Evolutionary conservation across 2,888 invertebrate species (phyloP).

Genomic region (Apodemia mormo): DNA sequence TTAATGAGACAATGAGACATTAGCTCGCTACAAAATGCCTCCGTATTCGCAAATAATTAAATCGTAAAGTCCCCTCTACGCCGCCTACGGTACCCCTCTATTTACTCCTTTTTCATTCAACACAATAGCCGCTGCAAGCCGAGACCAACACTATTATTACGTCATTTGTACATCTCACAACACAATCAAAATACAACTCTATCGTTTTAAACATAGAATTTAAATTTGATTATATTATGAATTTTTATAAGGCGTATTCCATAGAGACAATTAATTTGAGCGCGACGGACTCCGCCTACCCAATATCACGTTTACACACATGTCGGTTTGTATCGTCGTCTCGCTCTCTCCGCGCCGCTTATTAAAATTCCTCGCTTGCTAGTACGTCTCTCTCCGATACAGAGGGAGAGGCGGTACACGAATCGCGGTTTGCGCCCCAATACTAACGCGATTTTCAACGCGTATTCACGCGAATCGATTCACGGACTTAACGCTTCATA

Average conservation of each 20-base stretch:
- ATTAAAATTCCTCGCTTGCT: slow-evolving; percentile 79
- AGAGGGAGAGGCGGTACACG: slow-evolving; percentile 59
- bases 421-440: slow-evolving; percentile 67
- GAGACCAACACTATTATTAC: slow-evolving; percentile 57
- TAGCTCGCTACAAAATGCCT: slow-evolving; percentile 82
- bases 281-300: slow-evolving; percentile 79
- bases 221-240: slow-evolving; percentile 36
- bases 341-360: slow-evolving; percentile 76
- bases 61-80: slow-evolving; percentile 81
- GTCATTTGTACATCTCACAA: slow-evolving; percentile 42
- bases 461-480: slow-evolving; percentile 72
- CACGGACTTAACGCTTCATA: slow-evolving; percentile 26
- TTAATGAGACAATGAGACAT: slow-evolving; percentile 82
- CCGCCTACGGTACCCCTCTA: slow-evolving; percentile 77
- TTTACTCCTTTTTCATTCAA: slow-evolving; percentile 82
- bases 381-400: slow-evolving; percentile 69
- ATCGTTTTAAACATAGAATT: slow-evolving; percentile 35
- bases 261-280: slow-evolving; percentile 77
- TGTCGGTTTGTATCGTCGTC: slow-evolving; percentile 71
- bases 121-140: slow-evolving; percentile 80
- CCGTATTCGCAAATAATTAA: slow-evolving; percentile 82
- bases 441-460: slow-evolving; percentile 76
- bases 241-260: slow-evolving; percentile 73
- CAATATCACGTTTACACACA: slow-evolving; percentile 78
- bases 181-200: slow-evolving; percentile 44